Percentiles rank a stretch among this genome's conserved stretches.
Evolutionary conservation across 35 echinoderm and acorn worm genomes (phyloP).

Genomic region (Anneissia japonica): DNA sequence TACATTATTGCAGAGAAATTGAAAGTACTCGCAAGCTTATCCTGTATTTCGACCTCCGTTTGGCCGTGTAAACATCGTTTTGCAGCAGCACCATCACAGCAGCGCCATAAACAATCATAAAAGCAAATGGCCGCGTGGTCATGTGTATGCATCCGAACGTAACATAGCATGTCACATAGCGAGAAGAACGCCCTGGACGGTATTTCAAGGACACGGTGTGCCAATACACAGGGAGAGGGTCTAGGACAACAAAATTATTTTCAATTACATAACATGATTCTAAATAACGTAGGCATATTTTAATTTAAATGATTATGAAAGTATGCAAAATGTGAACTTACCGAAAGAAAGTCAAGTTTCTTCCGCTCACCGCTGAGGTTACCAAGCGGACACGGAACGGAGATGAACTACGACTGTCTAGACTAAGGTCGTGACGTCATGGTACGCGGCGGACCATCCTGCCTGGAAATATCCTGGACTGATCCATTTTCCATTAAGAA

Average conservation of each 20-base stretch:
- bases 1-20: background rate
- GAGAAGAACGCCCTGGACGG: background rate
- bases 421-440: constrained; percentile 1
- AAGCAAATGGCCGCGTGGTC: background rate
- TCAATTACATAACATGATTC: no score
- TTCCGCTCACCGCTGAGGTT: background rate
- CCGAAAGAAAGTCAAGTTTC: background rate
- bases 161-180: background rate
- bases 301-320: background rate
- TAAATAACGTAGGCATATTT: background rate
- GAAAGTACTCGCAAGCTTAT: background rate
- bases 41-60: background rate
- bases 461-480: background rate
- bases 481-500: background rate
- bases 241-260: no score
- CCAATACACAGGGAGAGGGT: background rate
- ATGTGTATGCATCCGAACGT: background rate
- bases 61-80: background rate
- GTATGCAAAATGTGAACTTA: background rate
- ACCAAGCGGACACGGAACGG: background rate
- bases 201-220: background rate
- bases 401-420: background rate
- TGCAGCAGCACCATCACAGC: background rate
- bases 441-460: background rate
- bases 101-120: background rate